phyloP scores from a whole-genome alignment of 1,140 invertebrate genomes.

The Triops cancriformis region DNA sequence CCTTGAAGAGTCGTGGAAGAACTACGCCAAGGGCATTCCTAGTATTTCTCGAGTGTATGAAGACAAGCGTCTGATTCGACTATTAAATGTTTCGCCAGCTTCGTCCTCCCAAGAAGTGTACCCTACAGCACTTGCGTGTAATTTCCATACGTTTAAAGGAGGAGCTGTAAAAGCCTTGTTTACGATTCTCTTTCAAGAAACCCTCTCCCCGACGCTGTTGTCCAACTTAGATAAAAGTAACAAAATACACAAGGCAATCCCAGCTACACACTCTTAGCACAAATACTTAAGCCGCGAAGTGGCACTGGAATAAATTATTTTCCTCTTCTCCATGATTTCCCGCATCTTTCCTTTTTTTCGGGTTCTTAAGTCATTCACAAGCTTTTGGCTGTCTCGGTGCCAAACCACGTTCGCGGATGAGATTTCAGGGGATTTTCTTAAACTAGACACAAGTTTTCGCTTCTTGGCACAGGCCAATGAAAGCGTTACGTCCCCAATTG shows the following conservation, averaged over 20 bases:
- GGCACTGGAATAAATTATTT: background rate
- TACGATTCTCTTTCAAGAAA: background rate
- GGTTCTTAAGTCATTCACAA: background rate
- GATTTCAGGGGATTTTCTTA: background rate
- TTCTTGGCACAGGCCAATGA: background rate
- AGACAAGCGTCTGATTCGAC: background rate
- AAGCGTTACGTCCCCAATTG: background rate
- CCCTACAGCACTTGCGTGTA: background rate
- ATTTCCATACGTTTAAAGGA: background rate
- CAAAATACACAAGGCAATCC: background rate
- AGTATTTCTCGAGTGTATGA: background rate
- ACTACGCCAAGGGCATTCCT: background rate
- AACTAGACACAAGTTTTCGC: background rate
- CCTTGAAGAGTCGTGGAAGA: too few relatives aligned
- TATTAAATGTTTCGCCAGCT: background rate
- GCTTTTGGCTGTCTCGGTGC: background rate
- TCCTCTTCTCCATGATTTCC: background rate
- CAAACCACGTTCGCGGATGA: background rate
- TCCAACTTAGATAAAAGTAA: background rate
- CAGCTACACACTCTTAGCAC: background rate
- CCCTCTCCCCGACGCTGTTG: background rate
- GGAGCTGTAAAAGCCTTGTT: background rate
- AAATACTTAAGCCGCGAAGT: background rate
- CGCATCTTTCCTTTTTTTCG: background rate
- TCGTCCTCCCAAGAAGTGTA: background rate